Conservation (phyloP, 2,797 vertebrate species). For the Muraenolepis orangiensis region DNA sequence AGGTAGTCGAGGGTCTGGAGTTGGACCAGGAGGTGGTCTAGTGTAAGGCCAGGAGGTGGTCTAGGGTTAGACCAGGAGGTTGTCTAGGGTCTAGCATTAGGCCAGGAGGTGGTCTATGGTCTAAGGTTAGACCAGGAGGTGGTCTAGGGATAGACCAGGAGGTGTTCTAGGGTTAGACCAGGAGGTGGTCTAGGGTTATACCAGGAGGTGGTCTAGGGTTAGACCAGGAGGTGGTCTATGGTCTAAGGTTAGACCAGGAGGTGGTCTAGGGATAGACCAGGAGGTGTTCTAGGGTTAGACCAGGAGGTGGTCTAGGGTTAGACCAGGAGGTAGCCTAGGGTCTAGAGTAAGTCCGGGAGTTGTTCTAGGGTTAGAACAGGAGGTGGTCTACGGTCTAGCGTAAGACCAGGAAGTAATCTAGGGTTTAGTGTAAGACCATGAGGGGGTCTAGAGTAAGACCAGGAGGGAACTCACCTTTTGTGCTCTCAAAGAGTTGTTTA, state of each 20-base stretch:
- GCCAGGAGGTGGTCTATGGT: too few relatives aligned
- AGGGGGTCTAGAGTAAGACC: neutral
- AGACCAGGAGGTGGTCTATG: neutral
- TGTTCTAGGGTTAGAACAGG: too few relatives aligned
- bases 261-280: neutral
- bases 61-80: too few relatives aligned
- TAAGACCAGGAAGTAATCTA: neutral
- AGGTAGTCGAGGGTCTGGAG: too few relatives aligned
- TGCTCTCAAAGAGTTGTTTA: conserved; percentile 62
- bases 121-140: neutral
- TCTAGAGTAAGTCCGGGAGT: too few relatives aligned
- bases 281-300: too few relatives aligned
- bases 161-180: neutral
- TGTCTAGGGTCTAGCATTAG: too few relatives aligned
- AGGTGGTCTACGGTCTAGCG: neutral
- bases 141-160: neutral
- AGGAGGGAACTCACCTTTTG: conserved; percentile 51
- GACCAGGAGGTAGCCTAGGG: neutral
- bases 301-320: too few relatives aligned
- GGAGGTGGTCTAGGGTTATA: neutral
- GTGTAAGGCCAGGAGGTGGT: too few relatives aligned
- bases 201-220: neutral
- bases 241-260: neutral
- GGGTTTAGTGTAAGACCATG: too few relatives aligned
- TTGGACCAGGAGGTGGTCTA: too few relatives aligned